Conservation (phyloP, 2,888 invertebrate genomes). For the Hydriomena furcata region DNA sequence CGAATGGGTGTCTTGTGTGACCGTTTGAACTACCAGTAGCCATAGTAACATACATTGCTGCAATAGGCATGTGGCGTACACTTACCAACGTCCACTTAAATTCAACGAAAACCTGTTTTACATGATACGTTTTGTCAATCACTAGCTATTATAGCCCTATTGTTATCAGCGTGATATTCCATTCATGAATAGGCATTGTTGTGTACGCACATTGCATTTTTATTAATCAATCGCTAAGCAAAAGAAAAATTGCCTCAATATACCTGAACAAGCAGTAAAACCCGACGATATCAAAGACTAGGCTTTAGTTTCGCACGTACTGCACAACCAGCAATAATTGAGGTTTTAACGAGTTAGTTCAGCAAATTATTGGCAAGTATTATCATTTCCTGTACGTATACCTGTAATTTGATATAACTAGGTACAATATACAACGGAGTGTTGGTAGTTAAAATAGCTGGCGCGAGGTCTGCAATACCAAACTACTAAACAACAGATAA, state of each 20-base stretch:
- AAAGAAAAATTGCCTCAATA: background rate
- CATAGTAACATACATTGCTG: constrained; percentile 34
- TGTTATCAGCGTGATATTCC: constrained; percentile 43
- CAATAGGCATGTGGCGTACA: constrained; percentile 29
- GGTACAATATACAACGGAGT: constrained; percentile 35
- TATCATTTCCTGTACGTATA: constrained; percentile 41
- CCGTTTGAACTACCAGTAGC: constrained; percentile 53
- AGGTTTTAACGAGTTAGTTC: background rate
- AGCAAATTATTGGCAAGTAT: constrained; percentile 29
- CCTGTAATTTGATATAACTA: constrained; percentile 33
- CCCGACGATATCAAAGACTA: constrained; percentile 1
- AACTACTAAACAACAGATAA: constrained; percentile 42
- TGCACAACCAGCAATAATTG: constrained; percentile 26
- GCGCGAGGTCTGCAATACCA: constrained; percentile 30
- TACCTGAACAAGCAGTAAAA: background rate
- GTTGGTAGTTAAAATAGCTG: constrained; percentile 36
- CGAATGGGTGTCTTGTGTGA: constrained; percentile 63
- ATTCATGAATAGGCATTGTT: constrained; percentile 45
- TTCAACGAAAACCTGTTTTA: constrained; percentile 41
- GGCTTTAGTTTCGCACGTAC: constrained; percentile 7
- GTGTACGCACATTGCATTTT: constrained; percentile 24
- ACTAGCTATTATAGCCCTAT: constrained; percentile 42
- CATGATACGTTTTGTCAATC: constrained; percentile 39
- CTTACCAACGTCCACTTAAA: constrained; percentile 24
- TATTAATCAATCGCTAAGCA: constrained; percentile 4